Percentiles rank a stretch among this genome's conserved stretches.
Evolutionary conservation across 1,140 invertebrate species (phyloP).

Genomic region (Zaprionus ornatus): DNA sequence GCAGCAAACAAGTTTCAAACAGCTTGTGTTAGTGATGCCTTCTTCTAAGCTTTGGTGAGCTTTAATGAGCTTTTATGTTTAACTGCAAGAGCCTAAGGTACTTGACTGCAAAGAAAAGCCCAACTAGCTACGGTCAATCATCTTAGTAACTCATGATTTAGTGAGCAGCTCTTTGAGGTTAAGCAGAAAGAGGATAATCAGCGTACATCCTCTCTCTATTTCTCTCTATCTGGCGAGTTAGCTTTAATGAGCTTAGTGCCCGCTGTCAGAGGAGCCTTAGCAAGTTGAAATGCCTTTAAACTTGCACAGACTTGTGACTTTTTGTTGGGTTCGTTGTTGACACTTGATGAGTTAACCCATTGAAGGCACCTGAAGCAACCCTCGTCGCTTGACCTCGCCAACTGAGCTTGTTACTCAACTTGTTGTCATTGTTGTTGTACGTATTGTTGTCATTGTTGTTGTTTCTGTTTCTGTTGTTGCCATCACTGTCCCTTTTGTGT

Average conservation of each 20-base stretch:
- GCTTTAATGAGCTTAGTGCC: not conserved
- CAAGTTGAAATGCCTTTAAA: slow-evolving; percentile 8
- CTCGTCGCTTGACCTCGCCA: slow-evolving; percentile 31
- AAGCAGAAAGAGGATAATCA: too few species aligned
- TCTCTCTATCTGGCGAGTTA: too few species aligned
- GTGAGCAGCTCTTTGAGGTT: not conserved
- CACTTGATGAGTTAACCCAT: slow-evolving; percentile 5
- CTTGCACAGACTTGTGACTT: not conserved
- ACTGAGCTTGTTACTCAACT: slow-evolving; percentile 2
- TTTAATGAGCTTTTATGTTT: not conserved
- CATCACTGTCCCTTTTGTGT: slow-evolving; percentile 12
- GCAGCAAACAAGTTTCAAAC: too few species aligned
- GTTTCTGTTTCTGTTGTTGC: slow-evolving; percentile 46
- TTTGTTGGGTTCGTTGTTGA: not conserved
- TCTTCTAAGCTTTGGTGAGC: not conserved
- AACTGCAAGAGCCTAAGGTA: too few species aligned
- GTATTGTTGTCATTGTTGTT: not conserved
- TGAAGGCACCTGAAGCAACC: not conserved
- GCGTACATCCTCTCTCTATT: too few species aligned
- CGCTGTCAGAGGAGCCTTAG: not conserved
- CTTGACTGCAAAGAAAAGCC: too few species aligned
- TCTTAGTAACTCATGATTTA: too few species aligned
- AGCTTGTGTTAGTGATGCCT: not conserved
- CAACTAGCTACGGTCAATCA: too few species aligned
- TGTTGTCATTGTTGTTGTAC: not conserved